phyloP scores from a whole-genome alignment of 2,797 vertebrate genomes.

The Bradypus variegatus region DNA sequence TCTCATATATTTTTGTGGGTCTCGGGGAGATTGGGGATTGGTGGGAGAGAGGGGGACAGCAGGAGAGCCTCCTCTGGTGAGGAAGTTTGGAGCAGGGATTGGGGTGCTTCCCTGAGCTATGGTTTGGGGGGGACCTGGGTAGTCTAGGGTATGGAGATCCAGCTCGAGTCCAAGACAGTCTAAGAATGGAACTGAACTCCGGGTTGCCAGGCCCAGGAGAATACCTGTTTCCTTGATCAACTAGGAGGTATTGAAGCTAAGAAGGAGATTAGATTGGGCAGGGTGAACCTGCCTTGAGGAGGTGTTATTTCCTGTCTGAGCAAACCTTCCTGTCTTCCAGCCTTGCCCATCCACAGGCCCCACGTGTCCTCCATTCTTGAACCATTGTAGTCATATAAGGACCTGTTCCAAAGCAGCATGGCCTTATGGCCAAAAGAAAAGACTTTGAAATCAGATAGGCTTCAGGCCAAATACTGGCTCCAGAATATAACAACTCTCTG shows the following conservation, averaged over 20 bases:
- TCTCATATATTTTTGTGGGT: not conserved
- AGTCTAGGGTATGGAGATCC: not conserved
- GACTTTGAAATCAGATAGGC: not conserved
- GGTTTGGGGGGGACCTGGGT: not conserved
- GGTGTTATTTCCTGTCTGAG: not conserved
- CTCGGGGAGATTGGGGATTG: not conserved
- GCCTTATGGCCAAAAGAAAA: not conserved
- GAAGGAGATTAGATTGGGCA: not conserved
- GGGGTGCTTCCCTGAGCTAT: not conserved
- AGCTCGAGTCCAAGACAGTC: not conserved
- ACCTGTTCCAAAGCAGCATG: not conserved
- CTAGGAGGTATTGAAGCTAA: not conserved
- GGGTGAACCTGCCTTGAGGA: not conserved
- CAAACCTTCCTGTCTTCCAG: not conserved
- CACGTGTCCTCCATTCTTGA: not conserved
- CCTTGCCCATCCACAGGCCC: not conserved
- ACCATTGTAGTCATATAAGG: not conserved
- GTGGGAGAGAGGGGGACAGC: not conserved
- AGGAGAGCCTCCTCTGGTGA: not conserved
- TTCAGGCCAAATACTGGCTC: not conserved
- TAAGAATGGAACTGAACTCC: not conserved
- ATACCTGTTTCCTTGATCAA: not conserved
- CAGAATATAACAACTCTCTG: not conserved
- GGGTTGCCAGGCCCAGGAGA: not conserved
- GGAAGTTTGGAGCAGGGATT: too few relatives aligned